phyloP scores from a whole-genome alignment of 2,888 invertebrate genomes.

The Chymomyza amoena region DNA sequence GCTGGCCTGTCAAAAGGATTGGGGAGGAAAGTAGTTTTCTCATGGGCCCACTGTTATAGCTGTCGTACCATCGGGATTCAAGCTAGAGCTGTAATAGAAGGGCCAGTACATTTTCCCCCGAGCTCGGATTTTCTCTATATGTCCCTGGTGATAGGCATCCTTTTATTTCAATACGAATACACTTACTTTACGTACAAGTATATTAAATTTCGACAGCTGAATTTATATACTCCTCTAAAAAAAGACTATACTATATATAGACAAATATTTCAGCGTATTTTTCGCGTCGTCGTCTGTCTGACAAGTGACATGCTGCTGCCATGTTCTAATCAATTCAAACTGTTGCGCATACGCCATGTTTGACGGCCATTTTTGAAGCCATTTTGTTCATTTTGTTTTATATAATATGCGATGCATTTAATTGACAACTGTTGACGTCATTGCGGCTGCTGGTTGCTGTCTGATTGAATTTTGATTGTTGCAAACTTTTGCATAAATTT shows the following conservation, averaged over 20 bases:
- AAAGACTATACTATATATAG: background rate
- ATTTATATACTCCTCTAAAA: too few species aligned
- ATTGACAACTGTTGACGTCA: constrained; percentile 66
- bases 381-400: background rate
- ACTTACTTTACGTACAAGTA: too few species aligned
- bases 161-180: too few species aligned
- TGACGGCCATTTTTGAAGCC: constrained; percentile 2
- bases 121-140: too few species aligned
- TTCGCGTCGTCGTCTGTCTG: background rate
- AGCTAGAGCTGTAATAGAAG: too few species aligned
- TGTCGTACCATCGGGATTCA: too few species aligned
- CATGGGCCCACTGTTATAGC: too few species aligned
- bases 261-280: background rate
- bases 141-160: too few species aligned
- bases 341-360: constrained; percentile 47
- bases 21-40: too few species aligned
- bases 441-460: constrained; percentile 27
- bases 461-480: constrained; percentile 67
- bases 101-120: too few species aligned
- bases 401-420: constrained; percentile 4
- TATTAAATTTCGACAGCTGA: too few species aligned
- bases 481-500: constrained; percentile 50
- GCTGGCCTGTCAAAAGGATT: too few species aligned
- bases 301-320: background rate
- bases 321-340: constrained; percentile 25